Base-by-base conservation (phyloP, 2,797 vertebrate genomes). In the Typhlichthys eigenmanni region DNA sequence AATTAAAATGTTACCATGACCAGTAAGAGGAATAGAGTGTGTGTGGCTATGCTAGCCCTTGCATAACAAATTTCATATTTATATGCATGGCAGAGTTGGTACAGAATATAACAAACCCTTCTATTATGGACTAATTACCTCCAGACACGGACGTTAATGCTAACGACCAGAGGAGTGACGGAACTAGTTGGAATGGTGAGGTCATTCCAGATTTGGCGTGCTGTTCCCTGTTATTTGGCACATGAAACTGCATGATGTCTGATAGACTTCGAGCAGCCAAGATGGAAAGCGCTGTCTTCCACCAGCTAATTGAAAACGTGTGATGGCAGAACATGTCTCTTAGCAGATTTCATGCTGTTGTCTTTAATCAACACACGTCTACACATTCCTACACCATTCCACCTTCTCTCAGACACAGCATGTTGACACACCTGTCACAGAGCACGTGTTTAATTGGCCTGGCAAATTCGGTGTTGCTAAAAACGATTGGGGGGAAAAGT, bases 351-450 rank as follows among this genome's bases (percentile, higher is more conserved):
- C 71, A 45, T 57, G 47, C 61, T 56, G 60, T 56, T 68, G 70
- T 55, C 63, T 76, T 68, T 76, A 79, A 84, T 87, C 75, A 81
- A 69, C 58, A 56, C 52, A 56, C 60, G 50, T 74, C 63, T 60
- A 63, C 56, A 14, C 55, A 64, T 71, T 75, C 65, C 64, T 65
- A 13, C 74, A 75, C 70, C 61, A 75, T 55, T 60, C 55, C 8
- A 48, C 38, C 38, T 43, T 75, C 58, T 72, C 50, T 69, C 46
- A 8, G 1, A 43, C 54, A 52, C n/a, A 1, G 58, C 47, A 46
- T 67, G 53, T 74, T 62, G 79, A 76, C 59, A 73, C 74, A 75
- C 55, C 54, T 71, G 58, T 74, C 59, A 72, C 60, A 78, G 45
- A 73, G 56, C 45, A 72, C 67, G 64, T 34, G 45, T 43, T 72